Conservation (phyloP, 2,797 vertebrate genomes). For the Masticophis lateralis region DNA sequence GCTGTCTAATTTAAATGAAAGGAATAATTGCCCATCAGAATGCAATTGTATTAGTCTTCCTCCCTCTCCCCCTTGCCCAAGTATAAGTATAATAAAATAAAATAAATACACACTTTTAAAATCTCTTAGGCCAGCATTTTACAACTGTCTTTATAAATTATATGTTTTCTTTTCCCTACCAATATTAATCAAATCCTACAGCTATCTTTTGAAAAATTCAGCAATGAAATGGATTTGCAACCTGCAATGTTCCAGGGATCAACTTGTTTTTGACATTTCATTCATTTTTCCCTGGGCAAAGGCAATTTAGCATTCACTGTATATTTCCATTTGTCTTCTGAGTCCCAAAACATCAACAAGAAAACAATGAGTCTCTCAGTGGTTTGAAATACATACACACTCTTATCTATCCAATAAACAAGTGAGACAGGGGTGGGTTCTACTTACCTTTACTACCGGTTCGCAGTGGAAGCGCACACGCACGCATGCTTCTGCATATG, state of each 20-base stretch:
- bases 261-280: slow-evolving; percentile 49
- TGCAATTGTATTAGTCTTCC: not conserved
- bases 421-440: slow-evolving; percentile 10
- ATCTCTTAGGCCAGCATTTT: slow-evolving; percentile 24
- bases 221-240: slow-evolving; percentile 37
- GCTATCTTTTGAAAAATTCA: slow-evolving; percentile 24
- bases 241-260: slow-evolving; percentile 17
- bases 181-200: slow-evolving; percentile 53
- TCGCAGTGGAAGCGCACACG: no score
- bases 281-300: slow-evolving; percentile 50
- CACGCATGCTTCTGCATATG: no score
- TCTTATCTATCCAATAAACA: slow-evolving; percentile 53
- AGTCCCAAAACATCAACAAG: slow-evolving; percentile 51
- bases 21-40: not conserved
- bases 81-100: no score
- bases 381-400: slow-evolving; percentile 48
- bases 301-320: slow-evolving; percentile 29
- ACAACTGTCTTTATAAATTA: not conserved
- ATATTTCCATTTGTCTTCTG: slow-evolving; percentile 69
- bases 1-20: slow-evolving; percentile 28
- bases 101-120: not conserved
- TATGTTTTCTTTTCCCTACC: slow-evolving; percentile 1
- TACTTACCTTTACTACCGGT: no score
- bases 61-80: no score
- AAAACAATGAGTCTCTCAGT: slow-evolving; percentile 44